phyloP scores from a whole-genome alignment of 2,797 vertebrate species.

The Gambelia wislizenii region DNA sequence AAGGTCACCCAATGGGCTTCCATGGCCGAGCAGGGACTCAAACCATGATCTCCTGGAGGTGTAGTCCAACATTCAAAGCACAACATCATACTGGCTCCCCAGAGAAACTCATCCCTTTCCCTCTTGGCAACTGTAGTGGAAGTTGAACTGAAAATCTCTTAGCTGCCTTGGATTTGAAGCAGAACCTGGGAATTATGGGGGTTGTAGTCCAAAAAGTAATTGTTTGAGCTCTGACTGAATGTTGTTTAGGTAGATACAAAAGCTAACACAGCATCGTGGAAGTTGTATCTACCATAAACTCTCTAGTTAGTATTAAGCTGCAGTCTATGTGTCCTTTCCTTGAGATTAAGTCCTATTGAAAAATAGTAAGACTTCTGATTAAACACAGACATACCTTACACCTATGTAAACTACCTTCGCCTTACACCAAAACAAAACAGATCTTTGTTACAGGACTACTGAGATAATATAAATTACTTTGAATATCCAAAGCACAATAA shows the following conservation, averaged over 20 bases:
- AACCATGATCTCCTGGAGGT: no score
- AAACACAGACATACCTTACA: neutral
- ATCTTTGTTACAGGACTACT: neutral
- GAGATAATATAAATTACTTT: neutral
- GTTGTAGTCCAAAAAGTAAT: neutral
- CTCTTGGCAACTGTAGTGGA: no score
- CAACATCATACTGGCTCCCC: no score
- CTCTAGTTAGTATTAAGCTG: neutral
- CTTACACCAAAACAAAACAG: neutral
- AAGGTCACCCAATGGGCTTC: no score
- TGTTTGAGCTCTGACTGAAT: neutral
- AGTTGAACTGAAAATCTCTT: no score
- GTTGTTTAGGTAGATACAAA: neutral
- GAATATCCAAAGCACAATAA: neutral
- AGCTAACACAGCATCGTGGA: neutral
- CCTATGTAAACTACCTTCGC: no score
- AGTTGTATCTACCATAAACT: neutral
- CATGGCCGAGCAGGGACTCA: no score
- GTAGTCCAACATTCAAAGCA: no score
- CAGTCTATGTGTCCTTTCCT: neutral
- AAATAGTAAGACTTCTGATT: neutral
- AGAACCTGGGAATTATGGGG: neutral
- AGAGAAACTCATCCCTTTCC: no score
- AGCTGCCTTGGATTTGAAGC: neutral
- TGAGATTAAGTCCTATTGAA: neutral